A percentile compares a stretch with the other conserved stretches of the same genome.
Conservation (phyloP, 2,888 invertebrate genomes). For the Stenchaetothrips biformis region DNA sequence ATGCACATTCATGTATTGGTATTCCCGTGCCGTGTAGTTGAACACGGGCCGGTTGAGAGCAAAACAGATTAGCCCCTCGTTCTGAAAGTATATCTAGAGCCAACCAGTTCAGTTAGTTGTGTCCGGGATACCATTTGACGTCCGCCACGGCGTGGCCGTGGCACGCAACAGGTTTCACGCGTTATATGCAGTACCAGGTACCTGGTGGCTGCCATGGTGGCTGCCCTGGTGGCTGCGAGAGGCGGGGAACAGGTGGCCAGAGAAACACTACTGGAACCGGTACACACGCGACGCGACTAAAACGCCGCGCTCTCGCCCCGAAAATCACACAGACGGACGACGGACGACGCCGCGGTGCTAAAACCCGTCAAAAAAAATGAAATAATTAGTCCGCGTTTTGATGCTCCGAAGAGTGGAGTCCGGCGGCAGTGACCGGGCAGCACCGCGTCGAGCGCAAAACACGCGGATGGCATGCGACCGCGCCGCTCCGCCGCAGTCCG, state of each 20-base stretch:
- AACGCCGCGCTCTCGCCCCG: neutral
- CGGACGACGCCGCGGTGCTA: too few species aligned
- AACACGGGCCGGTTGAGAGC: conserved; percentile 15
- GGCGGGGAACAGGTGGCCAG: neutral
- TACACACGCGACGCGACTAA: neutral
- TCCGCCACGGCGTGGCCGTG: neutral
- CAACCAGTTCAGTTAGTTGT: conserved; percentile 24
- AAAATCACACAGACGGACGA: neutral
- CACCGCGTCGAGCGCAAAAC: neutral
- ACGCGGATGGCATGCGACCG: neutral
- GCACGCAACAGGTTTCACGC: conserved; percentile 22
- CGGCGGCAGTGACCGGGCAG: neutral
- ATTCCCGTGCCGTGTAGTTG: neutral
- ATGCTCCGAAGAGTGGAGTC: neutral
- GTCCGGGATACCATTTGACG: neutral
- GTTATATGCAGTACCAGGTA: neutral
- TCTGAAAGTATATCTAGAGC: conserved; percentile 18
- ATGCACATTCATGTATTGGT: too few species aligned
- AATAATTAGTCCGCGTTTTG: neutral
- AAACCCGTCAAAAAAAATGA: too few species aligned
- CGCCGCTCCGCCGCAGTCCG: neutral
- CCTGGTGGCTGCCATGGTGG: neutral
- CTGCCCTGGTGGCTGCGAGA: neutral
- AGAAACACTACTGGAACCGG: neutral
- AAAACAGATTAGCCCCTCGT: conserved; percentile 14